Evolutionary conservation across 2,797 vertebrate genomes (phyloP).

Genomic region (Meda fulgida): DNA sequence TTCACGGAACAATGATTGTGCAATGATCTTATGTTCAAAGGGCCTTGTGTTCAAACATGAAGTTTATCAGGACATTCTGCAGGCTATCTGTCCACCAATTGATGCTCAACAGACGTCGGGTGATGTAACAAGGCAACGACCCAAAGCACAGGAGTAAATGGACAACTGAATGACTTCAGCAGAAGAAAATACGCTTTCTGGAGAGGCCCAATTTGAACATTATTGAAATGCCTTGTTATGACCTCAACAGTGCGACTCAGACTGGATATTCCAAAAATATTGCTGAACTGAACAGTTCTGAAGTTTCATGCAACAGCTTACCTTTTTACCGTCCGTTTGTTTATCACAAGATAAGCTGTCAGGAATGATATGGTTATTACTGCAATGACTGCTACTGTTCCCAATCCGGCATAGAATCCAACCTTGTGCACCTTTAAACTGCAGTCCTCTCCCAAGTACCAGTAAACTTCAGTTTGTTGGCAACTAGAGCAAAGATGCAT

Average conservation of each 20-base stretch:
- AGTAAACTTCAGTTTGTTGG: slow-evolving; percentile 8
- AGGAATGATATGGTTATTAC: slow-evolving; percentile 40
- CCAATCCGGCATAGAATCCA: slow-evolving; percentile 56
- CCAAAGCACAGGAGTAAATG: neutral
- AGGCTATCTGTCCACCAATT: neutral
- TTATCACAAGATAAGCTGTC: slow-evolving; percentile 43
- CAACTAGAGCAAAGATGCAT: slow-evolving; percentile 51
- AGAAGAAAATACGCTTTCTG: neutral
- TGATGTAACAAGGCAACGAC: neutral
- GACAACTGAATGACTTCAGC: neutral
- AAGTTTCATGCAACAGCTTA: slow-evolving; percentile 10
- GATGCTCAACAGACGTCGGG: neutral
- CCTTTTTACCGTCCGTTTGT: slow-evolving; percentile 46
- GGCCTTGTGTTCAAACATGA: neutral
- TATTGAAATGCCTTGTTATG: neutral
- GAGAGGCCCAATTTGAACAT: neutral
- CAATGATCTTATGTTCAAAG: neutral
- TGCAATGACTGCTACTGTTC: slow-evolving; percentile 18
- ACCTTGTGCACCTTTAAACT: slow-evolving; percentile 50
- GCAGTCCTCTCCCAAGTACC: slow-evolving; percentile 60
- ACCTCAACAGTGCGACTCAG: neutral
- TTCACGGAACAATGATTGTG: neutral
- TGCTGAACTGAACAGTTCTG: neutral
- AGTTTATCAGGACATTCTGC: neutral
- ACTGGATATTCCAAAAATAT: neutral